phyloP scores from a whole-genome alignment of 2,113 vertebrate genomes.

The Pomatorhinus ruficollis region DNA sequence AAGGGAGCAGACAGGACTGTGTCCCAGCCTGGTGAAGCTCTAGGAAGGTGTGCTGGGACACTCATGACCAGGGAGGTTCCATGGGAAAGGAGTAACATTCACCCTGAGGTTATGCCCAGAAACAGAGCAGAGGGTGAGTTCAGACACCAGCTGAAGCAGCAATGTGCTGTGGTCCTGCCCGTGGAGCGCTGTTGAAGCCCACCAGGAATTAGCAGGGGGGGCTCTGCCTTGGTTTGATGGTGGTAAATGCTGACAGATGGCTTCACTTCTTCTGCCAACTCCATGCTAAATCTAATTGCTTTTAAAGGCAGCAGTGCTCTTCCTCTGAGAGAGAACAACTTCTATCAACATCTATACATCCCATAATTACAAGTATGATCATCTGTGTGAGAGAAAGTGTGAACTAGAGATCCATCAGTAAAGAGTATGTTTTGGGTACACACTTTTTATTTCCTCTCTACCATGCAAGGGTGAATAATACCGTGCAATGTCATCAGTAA shows the following conservation, averaged over 20 bases:
- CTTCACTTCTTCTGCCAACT: not conserved
- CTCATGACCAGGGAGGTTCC: accelerated
- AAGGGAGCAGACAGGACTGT: not conserved
- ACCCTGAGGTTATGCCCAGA: not conserved
- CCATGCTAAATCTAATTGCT: not conserved
- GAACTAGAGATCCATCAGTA: not conserved
- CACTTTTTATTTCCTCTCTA: not conserved
- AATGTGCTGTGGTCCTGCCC: not conserved
- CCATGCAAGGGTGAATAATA: not conserved
- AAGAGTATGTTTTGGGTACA: not conserved
- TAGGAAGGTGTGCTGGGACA: accelerated
- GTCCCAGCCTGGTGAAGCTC: not conserved
- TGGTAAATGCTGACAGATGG: not conserved
- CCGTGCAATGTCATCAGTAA: not conserved
- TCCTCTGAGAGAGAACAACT: not conserved
- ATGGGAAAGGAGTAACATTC: accelerated
- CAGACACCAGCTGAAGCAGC: not conserved
- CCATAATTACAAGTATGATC: not conserved
- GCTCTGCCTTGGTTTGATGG: not conserved
- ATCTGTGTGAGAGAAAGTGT: not conserved
- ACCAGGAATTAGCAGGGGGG: accelerated
- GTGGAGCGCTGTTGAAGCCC: accelerated
- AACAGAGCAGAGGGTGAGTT: not conserved
- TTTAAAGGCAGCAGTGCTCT: not conserved
- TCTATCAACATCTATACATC: not conserved